Evolutionary conservation across 2,113 vertebrate genomes (phyloP), one percentile per base, ranked within the genome.

Genomic region (Eidolon helvum): DNA sequence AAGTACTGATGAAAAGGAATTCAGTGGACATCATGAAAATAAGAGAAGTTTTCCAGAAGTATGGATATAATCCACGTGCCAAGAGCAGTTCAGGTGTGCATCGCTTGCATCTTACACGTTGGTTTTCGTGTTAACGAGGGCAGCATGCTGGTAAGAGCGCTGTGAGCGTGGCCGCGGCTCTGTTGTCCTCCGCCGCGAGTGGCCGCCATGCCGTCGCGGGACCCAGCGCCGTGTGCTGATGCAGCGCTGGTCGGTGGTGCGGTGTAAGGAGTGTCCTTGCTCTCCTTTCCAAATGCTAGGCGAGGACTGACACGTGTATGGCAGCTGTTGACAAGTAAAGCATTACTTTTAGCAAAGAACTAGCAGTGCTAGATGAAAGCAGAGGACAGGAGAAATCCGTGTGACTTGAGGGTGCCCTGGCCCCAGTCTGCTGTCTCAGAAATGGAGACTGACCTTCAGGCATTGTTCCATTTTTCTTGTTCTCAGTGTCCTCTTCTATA

Each of bases 41-140:
- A 94, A 98, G 71, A 97, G 99, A 97, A 53, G 97, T 99, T 77
- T 99, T 99, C 97, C 98, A 99, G 97, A 99, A 99, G 65, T 99
- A 99, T 18, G 99, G 99, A 63, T 99, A 99, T 97, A 98, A 98
- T 96, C 97, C 98, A 95, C 94, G 0, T 68, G 95, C 57, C 79
- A 87, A 98, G 72, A 96, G 95, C 45, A 87, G 96, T 66, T 35
- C 97, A 98, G 98, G 99, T 99, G 91, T 93, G 97, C 21, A 66
- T 85, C 53, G 72, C 28, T 84, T 97, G 71, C 5, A 59, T 85
- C 86, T 93, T 78, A 26, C 35, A 50, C 12, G 33, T 79, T 65
- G 89, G 61, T 57, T 84, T 91, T 50, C 57, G 15, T 50, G 11
- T 90, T 79, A 10, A 53, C 30, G 53, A 57, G 74, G 68, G 28